These are phyloP conservation scores for Harpagifer antarcticus DNA, from an alignment of 2,797 vertebrate species.

Conservation along the genomic window DNA sequence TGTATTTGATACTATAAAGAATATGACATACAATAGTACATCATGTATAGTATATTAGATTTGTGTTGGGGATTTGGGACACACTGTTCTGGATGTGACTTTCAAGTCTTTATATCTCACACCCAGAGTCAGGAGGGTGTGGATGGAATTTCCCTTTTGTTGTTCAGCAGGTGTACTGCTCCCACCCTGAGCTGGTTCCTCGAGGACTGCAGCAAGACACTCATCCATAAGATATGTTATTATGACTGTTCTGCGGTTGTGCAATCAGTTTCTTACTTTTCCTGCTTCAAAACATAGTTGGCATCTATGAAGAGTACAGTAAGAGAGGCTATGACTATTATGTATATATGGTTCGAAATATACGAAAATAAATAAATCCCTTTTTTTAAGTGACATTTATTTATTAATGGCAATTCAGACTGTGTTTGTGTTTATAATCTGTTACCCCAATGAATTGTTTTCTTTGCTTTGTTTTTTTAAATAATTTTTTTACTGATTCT, in stretches of 20 bases:
- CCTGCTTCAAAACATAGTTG: conserved; percentile 9
- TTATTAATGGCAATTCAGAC: conserved; percentile 25
- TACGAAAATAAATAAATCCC: not conserved
- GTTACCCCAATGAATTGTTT: conserved; percentile 23
- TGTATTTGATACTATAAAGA: not conserved
- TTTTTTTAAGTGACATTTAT: conserved; percentile 31
- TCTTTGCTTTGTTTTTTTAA: conserved; percentile 40
- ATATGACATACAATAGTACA: not conserved
- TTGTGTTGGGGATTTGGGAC: too few species aligned
- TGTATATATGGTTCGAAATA: conserved; percentile 5
- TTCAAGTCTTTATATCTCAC: not conserved
- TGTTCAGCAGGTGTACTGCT: not conserved
- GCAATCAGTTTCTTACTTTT: not conserved
- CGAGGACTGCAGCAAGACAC: not conserved
- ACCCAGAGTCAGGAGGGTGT: not conserved
- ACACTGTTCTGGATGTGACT: too few species aligned
- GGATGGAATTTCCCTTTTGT: not conserved
- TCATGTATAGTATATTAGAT: fast-evolving
- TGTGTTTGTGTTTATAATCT: conserved; percentile 22
- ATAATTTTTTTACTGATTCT: conserved; percentile 37
- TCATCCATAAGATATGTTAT: not conserved
- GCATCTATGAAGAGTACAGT: too few species aligned
- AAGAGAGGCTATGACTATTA: not conserved
- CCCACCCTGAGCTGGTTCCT: not conserved
- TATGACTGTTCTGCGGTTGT: not conserved